These are phyloP conservation scores for Adelphocoris suturalis DNA, from an alignment of 2,888 invertebrate genomes.

Conservation along the genomic window DNA sequence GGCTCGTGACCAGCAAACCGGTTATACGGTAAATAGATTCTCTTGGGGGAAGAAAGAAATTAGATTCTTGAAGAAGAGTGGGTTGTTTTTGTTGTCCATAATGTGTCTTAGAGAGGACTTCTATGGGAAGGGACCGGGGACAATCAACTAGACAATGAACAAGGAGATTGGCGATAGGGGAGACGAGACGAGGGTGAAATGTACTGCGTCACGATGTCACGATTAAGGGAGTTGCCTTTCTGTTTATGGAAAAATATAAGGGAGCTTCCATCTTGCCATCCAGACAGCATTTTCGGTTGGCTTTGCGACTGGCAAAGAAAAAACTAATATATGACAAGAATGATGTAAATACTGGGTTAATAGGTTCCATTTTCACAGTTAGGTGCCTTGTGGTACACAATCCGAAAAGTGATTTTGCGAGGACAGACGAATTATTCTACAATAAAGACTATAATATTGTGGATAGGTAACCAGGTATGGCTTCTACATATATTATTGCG, in stretches of 20 bases:
- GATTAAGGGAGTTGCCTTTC: too few species aligned
- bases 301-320: too few species aligned
- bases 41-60: constrained; percentile 20
- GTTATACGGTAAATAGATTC: neutral
- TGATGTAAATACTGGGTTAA: too few species aligned
- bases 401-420: too few species aligned
- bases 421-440: too few species aligned
- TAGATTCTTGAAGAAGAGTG: neutral
- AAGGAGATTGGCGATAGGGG: constrained; percentile 17
- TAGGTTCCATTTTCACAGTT: too few species aligned
- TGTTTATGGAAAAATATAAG: neutral
- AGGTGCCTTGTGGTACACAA: too few species aligned
- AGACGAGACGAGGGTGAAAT: neutral
- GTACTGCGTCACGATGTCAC: constrained; percentile 12
- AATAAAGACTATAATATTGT: too few species aligned
- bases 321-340: too few species aligned
- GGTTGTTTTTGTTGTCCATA: constrained; percentile 3
- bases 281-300: too few species aligned
- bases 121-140: neutral
- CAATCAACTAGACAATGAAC: constrained; percentile 10
- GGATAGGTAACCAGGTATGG: too few species aligned
- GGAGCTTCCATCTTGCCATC: neutral
- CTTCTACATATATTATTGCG: too few species aligned
- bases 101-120: neutral
- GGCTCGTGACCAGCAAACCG: neutral